Conservation (phyloP, 2,113 vertebrate species). For the Sylvietta virens region DNA sequence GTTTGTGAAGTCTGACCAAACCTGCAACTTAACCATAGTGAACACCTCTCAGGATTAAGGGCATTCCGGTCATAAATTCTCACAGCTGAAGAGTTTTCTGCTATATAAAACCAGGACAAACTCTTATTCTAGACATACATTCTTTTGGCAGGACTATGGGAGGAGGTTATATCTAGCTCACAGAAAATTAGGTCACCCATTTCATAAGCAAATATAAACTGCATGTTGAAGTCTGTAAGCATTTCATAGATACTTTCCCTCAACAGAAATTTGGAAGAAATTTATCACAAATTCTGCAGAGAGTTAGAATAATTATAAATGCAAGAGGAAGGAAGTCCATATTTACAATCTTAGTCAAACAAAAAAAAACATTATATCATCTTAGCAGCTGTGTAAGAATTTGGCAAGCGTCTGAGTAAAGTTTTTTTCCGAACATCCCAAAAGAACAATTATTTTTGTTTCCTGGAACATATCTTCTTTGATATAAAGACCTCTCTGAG, state of each 20-base stretch:
- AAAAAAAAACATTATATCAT: slow-evolving; percentile 46
- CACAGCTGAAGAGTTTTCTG: background rate
- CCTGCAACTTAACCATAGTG: background rate
- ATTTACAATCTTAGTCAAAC: slow-evolving; percentile 28
- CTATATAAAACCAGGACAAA: background rate
- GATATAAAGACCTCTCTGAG: slow-evolving; percentile 2
- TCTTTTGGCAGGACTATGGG: background rate
- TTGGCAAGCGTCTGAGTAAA: slow-evolving; percentile 29
- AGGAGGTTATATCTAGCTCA: background rate
- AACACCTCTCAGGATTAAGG: background rate
- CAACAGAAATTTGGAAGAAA: background rate
- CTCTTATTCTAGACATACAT: background rate
- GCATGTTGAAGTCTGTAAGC: background rate
- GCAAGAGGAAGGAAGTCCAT: slow-evolving; percentile 56
- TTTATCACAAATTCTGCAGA: background rate
- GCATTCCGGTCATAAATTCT: background rate
- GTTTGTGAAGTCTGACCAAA: background rate
- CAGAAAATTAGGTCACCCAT: slow-evolving; percentile 33
- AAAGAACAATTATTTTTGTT: slow-evolving; percentile 63
- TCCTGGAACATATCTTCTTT: slow-evolving; percentile 42
- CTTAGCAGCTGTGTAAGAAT: slow-evolving; percentile 58
- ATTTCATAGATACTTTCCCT: background rate
- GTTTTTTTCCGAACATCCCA: slow-evolving; percentile 29
- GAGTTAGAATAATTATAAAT: slow-evolving; percentile 13
- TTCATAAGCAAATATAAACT: slow-evolving; percentile 8